phyloP scores from a whole-genome alignment of 2,797 vertebrate genomes.

The Phrynocephalus vlangalii region DNA sequence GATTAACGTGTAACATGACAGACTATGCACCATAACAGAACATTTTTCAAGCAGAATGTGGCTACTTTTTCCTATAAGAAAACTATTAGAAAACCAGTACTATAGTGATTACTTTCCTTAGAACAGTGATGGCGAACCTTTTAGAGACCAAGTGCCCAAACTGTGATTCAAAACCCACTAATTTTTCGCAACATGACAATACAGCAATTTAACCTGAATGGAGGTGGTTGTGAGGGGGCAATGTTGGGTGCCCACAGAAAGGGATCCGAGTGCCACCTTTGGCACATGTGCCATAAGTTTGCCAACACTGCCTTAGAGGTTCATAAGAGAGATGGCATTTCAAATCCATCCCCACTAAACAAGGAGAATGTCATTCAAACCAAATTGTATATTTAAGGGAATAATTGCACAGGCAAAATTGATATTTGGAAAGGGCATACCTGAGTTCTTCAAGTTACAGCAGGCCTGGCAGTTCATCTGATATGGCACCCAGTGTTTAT shows the following conservation, averaged over 20 bases:
- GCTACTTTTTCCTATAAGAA: neutral
- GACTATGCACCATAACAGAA: neutral
- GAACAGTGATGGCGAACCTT: neutral
- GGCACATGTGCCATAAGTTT: too few relatives aligned
- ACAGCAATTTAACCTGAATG: too few relatives aligned
- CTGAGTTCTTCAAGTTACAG: constrained; percentile 13
- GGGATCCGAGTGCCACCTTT: too few relatives aligned
- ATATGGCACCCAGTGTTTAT: neutral
- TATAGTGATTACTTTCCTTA: neutral
- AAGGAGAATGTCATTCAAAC: constrained; percentile 12
- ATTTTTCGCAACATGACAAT: too few relatives aligned
- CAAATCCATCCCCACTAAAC: constrained; percentile 11
- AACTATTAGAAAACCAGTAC: neutral
- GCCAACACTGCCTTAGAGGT: neutral
- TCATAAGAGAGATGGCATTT: constrained; percentile 6
- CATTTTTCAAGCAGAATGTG: neutral
- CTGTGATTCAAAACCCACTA: too few relatives aligned
- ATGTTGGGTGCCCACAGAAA: too few relatives aligned
- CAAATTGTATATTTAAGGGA: neutral
- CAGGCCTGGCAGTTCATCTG: neutral
- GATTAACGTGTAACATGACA: too few relatives aligned
- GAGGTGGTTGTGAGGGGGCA: too few relatives aligned
- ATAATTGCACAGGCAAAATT: neutral
- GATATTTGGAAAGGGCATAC: too few relatives aligned
- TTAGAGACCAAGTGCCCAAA: too few relatives aligned